Conservation (phyloP, 2,113 vertebrate species). For the Sinocyclocheilus rhinocerous region DNA sequence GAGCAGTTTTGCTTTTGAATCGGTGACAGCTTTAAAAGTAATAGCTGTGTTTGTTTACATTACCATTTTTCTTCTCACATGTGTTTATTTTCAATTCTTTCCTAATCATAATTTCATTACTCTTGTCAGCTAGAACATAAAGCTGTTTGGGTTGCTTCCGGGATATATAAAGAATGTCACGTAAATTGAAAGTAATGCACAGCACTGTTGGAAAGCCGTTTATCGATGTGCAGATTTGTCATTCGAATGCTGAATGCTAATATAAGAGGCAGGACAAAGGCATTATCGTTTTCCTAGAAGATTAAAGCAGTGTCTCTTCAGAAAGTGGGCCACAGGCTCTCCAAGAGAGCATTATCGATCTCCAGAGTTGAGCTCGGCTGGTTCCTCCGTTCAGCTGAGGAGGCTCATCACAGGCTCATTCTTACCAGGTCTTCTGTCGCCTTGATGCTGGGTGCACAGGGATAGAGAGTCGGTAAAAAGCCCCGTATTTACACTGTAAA, state of each 20-base stretch:
- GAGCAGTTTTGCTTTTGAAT: not conserved
- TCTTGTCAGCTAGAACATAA: not conserved
- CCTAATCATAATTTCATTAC: not conserved
- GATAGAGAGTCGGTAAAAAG: not conserved
- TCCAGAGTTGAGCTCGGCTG: conserved; percentile 6
- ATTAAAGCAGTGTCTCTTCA: conserved; percentile 15
- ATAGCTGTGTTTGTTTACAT: conserved; percentile 11
- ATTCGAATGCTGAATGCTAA: not conserved
- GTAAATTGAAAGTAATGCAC: not conserved
- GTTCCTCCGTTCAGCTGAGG: conserved; percentile 27
- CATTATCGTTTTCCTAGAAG: conserved; percentile 10
- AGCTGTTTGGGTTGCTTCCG: not conserved
- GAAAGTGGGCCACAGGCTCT: conserved; percentile 34
- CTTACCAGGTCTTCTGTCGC: conserved; percentile 26
- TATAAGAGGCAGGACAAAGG: conserved; percentile 1
- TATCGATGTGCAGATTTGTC: not conserved
- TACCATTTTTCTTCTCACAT: not conserved
- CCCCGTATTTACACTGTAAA: not conserved
- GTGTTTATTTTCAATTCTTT: not conserved
- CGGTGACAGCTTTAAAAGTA: conserved; percentile 3
- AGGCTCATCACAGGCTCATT: conserved; percentile 34
- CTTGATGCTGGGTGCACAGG: not conserved
- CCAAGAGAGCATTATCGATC: conserved; percentile 48
- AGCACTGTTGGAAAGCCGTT: not conserved
- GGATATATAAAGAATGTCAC: not conserved